phyloP scores from a whole-genome alignment of 1,140 invertebrate genomes.

The Micrasema longulum region DNA sequence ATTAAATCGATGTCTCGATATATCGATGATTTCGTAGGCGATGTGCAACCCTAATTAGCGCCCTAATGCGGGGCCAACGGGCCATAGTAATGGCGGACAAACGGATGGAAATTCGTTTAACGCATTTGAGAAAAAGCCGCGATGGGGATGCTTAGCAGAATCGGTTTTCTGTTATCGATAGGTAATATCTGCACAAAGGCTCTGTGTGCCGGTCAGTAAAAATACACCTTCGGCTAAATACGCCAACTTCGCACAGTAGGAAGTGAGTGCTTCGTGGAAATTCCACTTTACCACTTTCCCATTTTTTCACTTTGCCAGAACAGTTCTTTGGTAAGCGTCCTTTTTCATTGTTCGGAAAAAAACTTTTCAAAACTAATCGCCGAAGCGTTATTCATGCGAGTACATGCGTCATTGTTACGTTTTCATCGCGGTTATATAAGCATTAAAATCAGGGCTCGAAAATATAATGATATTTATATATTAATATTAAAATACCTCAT shows the following conservation, averaged over 20 bases:
- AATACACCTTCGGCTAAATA: constrained; percentile 29
- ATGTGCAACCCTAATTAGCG: too few species aligned
- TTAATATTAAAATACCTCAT: too few species aligned
- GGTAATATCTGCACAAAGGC: constrained; percentile 31
- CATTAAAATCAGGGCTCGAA: too few species aligned
- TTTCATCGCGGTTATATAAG: too few species aligned
- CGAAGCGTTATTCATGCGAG: too few species aligned
- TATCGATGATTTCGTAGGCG: too few species aligned
- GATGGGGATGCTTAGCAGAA: constrained; percentile 20
- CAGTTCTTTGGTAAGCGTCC: neutral
- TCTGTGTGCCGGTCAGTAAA: constrained; percentile 3
- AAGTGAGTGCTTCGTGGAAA: constrained; percentile 15
- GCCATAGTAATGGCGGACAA: constrained; percentile 38
- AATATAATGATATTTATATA: too few species aligned
- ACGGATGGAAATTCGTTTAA: constrained; percentile 46
- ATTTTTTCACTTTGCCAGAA: neutral
- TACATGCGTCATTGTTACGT: too few species aligned
- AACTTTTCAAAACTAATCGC: too few species aligned
- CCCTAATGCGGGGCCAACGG: constrained; percentile 28
- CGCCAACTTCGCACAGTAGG: neutral
- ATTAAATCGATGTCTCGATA: too few species aligned
- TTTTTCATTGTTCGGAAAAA: too few species aligned
- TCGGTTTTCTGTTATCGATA: constrained; percentile 27
- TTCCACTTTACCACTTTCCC: neutral
- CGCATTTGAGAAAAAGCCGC: constrained; percentile 46